Evolutionary conservation across 2,888 invertebrate genomes (phyloP), one percentile per base, ranked within the genome.

Genomic region (Andrena fulva): DNA sequence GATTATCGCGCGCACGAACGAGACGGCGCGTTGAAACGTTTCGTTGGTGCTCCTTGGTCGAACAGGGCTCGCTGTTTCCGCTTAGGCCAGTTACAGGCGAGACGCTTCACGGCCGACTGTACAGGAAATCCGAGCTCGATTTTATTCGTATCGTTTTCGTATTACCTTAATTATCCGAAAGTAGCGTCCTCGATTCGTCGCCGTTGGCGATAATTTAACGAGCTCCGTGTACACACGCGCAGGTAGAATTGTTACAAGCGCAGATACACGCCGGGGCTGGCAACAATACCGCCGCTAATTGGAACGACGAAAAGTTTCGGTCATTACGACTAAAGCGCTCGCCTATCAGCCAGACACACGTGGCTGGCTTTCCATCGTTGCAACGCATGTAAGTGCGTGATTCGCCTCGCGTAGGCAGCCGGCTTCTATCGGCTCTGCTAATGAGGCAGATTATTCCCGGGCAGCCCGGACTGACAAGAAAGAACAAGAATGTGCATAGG

Each of bases 401-500:
- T 77, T 75, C 74, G 71, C 35, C 64, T 64, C 68, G 84, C 87
- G 89, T 88, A 84, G 89, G 89, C 76, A 85, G 74, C 48, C 27
- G 50, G 80, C 66, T 85, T 89, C 84, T 87, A 88, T 89, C 90
- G 80, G 79, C 66, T 74, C 78, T 42, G 82, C 82, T 89, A 89
- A 89, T 85, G 90, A 90, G 85, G 77, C 82, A 85, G 88, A 89
- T 87, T 87, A 87, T 87, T 82, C 85, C 60, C 78, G 80, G 80
- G 27, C 77, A 63, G 81, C 48, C 68, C 74, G 62, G 77, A 66
- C 81, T 72, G 88, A 88, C 89, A 87, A 89, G 87, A 87, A 89
- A 83, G 85, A 85, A 86, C 84, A 80, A 87, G 86, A 82, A 87
- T 89, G 85, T 87, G 89, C 89, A 90, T 91, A 90, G 91, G 91